These are phyloP conservation scores for Caenorhabditis tropicalis DNA, from an alignment of 1,140 invertebrate species.

Conservation along the genomic window DNA sequence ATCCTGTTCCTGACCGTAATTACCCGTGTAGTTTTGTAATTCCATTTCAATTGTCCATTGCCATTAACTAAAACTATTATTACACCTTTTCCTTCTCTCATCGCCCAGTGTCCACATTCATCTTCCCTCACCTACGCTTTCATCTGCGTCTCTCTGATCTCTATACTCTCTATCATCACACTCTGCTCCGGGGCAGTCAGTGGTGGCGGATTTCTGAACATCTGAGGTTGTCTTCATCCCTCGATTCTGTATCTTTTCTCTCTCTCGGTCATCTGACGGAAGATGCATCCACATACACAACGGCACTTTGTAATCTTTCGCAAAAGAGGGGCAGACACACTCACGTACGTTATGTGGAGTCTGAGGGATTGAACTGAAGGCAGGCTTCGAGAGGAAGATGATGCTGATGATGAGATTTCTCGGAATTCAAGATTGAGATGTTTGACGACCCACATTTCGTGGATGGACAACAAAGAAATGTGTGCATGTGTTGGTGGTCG, in stretches of 20 bases:
- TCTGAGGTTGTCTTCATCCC: slow-evolving; percentile 9
- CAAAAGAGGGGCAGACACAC: background rate
- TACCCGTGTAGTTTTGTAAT: background rate
- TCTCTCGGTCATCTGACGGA: slow-evolving; percentile 39
- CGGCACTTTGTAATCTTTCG: slow-evolving; percentile 42
- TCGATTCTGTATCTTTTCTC: background rate
- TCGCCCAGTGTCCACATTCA: slow-evolving; percentile 36
- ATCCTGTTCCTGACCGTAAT: background rate
- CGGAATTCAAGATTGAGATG: slow-evolving; percentile 30
- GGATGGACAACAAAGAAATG: slow-evolving; percentile 11
- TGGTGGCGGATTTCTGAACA: slow-evolving; percentile 43
- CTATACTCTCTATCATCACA: background rate
- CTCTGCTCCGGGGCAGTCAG: slow-evolving; percentile 6
- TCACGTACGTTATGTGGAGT: background rate
- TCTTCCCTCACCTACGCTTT: slow-evolving; percentile 35
- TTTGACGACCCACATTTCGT: slow-evolving; percentile 25
- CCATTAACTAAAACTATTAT: slow-evolving; percentile 38
- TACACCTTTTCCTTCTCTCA: background rate
- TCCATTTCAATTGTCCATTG: background rate
- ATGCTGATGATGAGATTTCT: slow-evolving; percentile 35
- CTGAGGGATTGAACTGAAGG: background rate
- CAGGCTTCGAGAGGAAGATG: background rate
- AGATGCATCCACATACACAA: slow-evolving; percentile 5
- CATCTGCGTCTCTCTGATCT: slow-evolving; percentile 26
- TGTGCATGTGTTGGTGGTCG: background rate